Percentiles rank a stretch among this genome's conserved stretches.
phyloP scores from a whole-genome alignment of 2,888 invertebrate species.

The Caenorhabditis zanzibari region DNA sequence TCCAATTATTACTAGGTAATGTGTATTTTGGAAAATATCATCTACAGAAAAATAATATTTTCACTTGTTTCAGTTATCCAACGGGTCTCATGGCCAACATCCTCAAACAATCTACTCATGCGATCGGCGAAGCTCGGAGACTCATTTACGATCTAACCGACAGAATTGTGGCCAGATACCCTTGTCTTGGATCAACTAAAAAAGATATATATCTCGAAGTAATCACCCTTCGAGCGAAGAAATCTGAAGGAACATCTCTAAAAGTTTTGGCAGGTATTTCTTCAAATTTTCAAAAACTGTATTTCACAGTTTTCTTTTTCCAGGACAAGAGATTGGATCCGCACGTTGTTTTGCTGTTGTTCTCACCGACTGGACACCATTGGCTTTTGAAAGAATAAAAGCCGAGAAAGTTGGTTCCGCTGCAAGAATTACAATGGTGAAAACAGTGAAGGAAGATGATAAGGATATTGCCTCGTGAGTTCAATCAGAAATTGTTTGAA shows the following conservation, averaged over 20 bases:
- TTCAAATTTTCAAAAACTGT: neutral
- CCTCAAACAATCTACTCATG: conserved; percentile 40
- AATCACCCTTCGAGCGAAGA: conserved; percentile 10
- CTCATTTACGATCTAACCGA: conserved; percentile 26
- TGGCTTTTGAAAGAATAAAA: neutral
- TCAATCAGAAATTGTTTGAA: neutral
- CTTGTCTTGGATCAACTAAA: conserved; percentile 15
- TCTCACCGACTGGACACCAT: conserved; percentile 5
- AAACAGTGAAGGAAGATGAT: conserved; percentile 16
- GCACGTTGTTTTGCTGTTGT: conserved; percentile 27
- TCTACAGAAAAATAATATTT: too few relatives aligned
- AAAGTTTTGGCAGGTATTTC: neutral
- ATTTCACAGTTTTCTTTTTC: too few relatives aligned
- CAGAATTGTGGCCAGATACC: conserved; percentile 5
- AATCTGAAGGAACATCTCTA: neutral
- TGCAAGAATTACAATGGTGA: conserved; percentile 8
- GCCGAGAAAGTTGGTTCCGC: neutral
- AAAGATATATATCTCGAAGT: conserved; percentile 35
- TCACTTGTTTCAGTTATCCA: conserved; percentile 37
- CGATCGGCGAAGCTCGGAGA: conserved; percentile 36
- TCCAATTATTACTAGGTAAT: too few relatives aligned
- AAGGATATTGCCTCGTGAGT: neutral
- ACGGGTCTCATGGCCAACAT: conserved; percentile 8
- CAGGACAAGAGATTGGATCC: conserved; percentile 30
- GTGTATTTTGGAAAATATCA: too few relatives aligned